phyloP scores from a whole-genome alignment of 2,888 invertebrate species.

The Lobophora halterata region DNA sequence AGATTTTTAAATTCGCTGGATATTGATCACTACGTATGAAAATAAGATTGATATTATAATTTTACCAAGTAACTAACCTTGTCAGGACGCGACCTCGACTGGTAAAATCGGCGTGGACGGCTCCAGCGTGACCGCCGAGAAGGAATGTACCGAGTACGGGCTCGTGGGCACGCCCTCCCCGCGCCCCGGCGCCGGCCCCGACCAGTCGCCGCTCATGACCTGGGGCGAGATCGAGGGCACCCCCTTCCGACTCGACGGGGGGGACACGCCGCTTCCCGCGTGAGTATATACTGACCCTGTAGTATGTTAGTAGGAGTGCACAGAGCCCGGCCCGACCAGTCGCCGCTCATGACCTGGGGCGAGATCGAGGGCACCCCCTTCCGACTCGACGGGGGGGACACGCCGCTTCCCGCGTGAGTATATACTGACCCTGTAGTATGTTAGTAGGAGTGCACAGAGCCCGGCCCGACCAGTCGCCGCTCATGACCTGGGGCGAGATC shows the following conservation, averaged over 20 bases:
- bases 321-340: slow-evolving; percentile 86
- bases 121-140: slow-evolving; percentile 83
- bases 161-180: slow-evolving; percentile 95
- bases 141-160: slow-evolving; percentile 59
- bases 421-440: not conserved
- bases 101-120: slow-evolving; percentile 97
- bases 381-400: slow-evolving; percentile 94
- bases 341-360: slow-evolving; percentile 99
- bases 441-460: too few relatives aligned
- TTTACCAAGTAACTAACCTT: not conserved
- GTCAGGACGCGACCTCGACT: slow-evolving; percentile 77
- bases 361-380: slow-evolving; percentile 99
- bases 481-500: slow-evolving; percentile 99
- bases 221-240: slow-evolving; percentile 99
- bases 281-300: slow-evolving; percentile 42
- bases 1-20: too few relatives aligned
- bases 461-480: slow-evolving; percentile 88
- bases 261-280: slow-evolving; percentile 91
- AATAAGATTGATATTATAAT: too few relatives aligned
- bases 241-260: slow-evolving; percentile 95
- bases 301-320: too few relatives aligned
- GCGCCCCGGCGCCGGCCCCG: slow-evolving; percentile 86
- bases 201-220: slow-evolving; percentile 97
- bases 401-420: slow-evolving; percentile 85
- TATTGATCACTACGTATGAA: too few relatives aligned